phyloP scores from a whole-genome alignment of 2,113 vertebrate genomes.

The Ifrita kowaldi region DNA sequence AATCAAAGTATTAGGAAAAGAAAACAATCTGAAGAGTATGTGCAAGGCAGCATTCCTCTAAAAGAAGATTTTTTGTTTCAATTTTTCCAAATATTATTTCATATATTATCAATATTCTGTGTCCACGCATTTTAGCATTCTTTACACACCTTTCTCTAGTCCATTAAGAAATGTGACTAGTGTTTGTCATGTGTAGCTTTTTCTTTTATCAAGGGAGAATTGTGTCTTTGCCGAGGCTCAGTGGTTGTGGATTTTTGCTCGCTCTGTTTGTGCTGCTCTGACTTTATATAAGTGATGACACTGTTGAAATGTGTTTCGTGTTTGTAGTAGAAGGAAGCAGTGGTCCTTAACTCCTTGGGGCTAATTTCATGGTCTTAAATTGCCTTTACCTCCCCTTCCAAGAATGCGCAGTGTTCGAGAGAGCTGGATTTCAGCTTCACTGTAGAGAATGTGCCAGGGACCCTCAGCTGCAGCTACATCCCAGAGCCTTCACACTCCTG shows the following conservation, averaged over 20 bases:
- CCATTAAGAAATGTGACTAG: neutral
- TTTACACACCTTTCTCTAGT: neutral
- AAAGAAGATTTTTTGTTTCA: neutral
- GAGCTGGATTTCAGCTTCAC: neutral
- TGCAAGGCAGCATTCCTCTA: neutral
- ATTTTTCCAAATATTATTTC: neutral
- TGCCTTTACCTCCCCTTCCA: neutral
- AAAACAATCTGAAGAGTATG: neutral
- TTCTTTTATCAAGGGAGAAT: neutral
- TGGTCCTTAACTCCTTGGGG: neutral
- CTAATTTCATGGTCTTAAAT: constrained; percentile 11
- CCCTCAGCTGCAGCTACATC: neutral
- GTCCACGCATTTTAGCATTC: neutral
- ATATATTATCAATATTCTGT: neutral
- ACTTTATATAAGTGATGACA: neutral
- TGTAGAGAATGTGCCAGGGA: neutral
- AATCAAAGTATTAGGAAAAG: neutral
- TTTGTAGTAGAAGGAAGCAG: neutral
- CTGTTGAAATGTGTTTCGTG: neutral
- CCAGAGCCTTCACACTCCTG: neutral
- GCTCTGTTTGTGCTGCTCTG: neutral
- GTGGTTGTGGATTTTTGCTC: neutral
- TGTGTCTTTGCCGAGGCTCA: neutral
- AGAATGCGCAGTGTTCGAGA: neutral
- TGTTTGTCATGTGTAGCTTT: neutral